These are phyloP conservation scores for Pristionchus exspectatus DNA, from an alignment of 2,888 invertebrate genomes.

Conservation along the genomic window DNA sequence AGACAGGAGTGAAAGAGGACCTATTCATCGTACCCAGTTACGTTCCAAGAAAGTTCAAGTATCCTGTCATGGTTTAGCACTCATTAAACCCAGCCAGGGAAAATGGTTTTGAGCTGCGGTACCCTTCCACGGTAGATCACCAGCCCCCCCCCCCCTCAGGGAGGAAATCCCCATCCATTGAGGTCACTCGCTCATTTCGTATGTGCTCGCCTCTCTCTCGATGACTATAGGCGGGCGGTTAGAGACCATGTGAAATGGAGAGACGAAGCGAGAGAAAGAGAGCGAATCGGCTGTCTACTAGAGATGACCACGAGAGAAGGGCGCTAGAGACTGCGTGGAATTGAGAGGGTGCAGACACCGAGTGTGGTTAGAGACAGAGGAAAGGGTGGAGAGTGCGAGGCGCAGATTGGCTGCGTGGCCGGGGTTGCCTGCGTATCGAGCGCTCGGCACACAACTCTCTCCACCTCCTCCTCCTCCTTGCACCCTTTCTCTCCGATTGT, in stretches of 20 bases:
- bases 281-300: slow-evolving; percentile 38
- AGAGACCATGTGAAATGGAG: slow-evolving; percentile 26
- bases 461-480: not conserved
- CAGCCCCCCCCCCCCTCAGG: not conserved
- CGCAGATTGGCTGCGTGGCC: slow-evolving; percentile 5
- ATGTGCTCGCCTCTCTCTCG: slow-evolving; percentile 5
- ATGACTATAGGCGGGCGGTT: slow-evolving; percentile 10
- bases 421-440: slow-evolving; percentile 31
- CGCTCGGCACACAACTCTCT: not conserved
- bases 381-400: not conserved
- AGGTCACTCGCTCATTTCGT: slow-evolving; percentile 38
- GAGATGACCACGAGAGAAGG: not conserved
- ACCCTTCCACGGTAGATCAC: not conserved
- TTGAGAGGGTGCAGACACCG: not conserved
- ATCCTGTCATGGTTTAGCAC: too few relatives aligned
- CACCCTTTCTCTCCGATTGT: slow-evolving; percentile 35
- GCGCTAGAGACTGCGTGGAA: not conserved
- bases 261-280: not conserved
- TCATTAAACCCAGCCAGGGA: too few relatives aligned
- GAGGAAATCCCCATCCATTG: slow-evolving; percentile 15
- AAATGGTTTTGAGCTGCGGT: too few relatives aligned
- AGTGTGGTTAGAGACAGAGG: not conserved
- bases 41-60: too few relatives aligned
- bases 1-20: too few relatives aligned
- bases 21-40: too few relatives aligned